These are phyloP conservation scores for Xenopus borealis DNA, from an alignment of 2,113 vertebrate genomes.

Conservation along the genomic window DNA sequence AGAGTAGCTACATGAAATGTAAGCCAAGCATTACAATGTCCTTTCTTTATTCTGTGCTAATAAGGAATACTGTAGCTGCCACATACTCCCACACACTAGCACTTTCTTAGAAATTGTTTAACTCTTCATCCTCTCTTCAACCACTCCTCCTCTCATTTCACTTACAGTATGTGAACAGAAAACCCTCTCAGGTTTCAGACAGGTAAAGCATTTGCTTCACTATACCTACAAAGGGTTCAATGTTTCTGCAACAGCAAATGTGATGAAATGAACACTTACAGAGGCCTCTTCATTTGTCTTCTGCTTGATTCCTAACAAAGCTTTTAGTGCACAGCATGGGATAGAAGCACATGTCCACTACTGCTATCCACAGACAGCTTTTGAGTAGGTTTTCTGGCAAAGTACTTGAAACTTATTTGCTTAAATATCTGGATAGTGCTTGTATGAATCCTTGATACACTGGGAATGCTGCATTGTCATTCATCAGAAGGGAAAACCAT, in stretches of 20 bases:
- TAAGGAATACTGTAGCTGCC: slow-evolving; percentile 40
- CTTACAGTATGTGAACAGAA: background rate
- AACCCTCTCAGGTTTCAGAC: background rate
- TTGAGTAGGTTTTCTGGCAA: slow-evolving; percentile 27
- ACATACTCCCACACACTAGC: slow-evolving; percentile 32
- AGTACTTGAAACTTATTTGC: slow-evolving; percentile 15
- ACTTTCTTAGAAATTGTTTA: slow-evolving; percentile 37
- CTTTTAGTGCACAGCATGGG: slow-evolving; percentile 20
- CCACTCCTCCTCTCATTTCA: slow-evolving; percentile 3
- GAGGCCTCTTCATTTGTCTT: background rate
- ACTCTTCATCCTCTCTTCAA: slow-evolving; percentile 7
- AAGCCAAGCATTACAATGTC: slow-evolving; percentile 14
- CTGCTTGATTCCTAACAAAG: slow-evolving; percentile 11
- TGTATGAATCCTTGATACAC: slow-evolving; percentile 18
- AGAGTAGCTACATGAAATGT: background rate
- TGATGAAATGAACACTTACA: slow-evolving; percentile 2
- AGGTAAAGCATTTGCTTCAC: background rate
- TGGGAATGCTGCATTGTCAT: slow-evolving; percentile 2
- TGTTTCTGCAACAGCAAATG: background rate
- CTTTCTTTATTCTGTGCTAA: slow-evolving; percentile 24
- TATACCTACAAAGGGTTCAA: background rate
- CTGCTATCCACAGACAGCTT: slow-evolving; percentile 18
- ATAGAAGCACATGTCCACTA: slow-evolving; percentile 19
- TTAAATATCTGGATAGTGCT: slow-evolving; percentile 15
- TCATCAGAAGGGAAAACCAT: slow-evolving; percentile 27